Conservation (phyloP, 2,797 vertebrate species). For the Leuciscus waleckii region DNA sequence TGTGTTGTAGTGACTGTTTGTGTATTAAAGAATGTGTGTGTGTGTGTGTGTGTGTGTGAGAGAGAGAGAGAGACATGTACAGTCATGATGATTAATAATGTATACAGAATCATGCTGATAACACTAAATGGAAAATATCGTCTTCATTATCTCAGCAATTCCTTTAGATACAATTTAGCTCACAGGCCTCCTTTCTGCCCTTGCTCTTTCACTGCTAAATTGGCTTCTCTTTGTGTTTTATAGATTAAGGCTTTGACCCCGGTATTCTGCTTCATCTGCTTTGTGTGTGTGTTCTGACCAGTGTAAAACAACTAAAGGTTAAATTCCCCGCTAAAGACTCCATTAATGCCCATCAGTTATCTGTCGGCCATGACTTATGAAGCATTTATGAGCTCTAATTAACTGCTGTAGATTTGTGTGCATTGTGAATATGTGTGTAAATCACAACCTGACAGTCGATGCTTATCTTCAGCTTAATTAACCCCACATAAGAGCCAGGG, state of each 20-base stretch:
- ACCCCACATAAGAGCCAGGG: slow-evolving; percentile 29
- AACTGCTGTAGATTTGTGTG: slow-evolving; percentile 76
- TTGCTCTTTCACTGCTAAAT: slow-evolving; percentile 40
- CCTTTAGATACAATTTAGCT: slow-evolving; percentile 17
- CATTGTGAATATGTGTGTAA: slow-evolving; percentile 62
- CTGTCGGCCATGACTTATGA: slow-evolving; percentile 70
- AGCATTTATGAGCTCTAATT: slow-evolving; percentile 80
- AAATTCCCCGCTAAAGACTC: slow-evolving; percentile 61
- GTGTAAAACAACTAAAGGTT: slow-evolving; percentile 52
- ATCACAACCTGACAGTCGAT: slow-evolving; percentile 73
- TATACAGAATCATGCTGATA: slow-evolving; percentile 31
- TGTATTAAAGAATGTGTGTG: background rate
- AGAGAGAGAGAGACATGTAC: background rate
- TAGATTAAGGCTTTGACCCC: slow-evolving; percentile 44
- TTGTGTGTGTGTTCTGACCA: slow-evolving; percentile 45
- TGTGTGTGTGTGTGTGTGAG: background rate
- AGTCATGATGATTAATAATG: slow-evolving; percentile 9
- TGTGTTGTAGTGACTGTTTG: slow-evolving; percentile 3
- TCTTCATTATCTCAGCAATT: slow-evolving; percentile 33
- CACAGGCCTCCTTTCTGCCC: slow-evolving; percentile 1
- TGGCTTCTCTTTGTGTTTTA: slow-evolving; percentile 42
- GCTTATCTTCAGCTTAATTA: slow-evolving; percentile 77
- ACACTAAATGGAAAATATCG: slow-evolving; percentile 8
- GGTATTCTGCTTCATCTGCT: slow-evolving; percentile 4
- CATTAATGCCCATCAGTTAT: slow-evolving; percentile 71